Base-by-base conservation (phyloP, 1,140 invertebrate genomes). In the Alviniconcha marisindica region DNA sequence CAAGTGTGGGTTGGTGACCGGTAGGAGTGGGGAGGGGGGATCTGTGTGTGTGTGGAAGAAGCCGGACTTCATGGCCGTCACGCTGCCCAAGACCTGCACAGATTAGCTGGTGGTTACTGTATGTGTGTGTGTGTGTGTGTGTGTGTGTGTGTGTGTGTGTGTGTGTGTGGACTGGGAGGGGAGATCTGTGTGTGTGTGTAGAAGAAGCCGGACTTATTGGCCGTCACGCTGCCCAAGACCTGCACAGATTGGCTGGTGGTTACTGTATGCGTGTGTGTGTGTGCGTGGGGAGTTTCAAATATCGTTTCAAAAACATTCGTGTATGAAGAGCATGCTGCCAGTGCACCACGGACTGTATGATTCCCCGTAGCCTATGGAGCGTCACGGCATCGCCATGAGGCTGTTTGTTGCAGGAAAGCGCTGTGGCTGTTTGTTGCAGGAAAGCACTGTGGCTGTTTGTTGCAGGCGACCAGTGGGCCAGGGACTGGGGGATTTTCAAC, bases 1-100 rank as follows among this genome's bases (percentile, higher is more conserved):
- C n/a, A n/a, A n/a, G n/a, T n/a, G n/a, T n/a, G n/a, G n/a, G n/a
- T n/a, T n/a, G n/a, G n/a, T n/a, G n/a, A n/a, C n/a, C n/a, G n/a
- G n/a, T 42, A 60, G 48, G 38, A 81, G 42, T 5, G 71, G 38
- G 40, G 71, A 79, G 33, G 77, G 84, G 36, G 31, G 18, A 42
- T 63, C 15, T 31, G 14, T 60, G 42, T 63, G 38, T 83, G 40
- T 36, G 56, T 28, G 5, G 24, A 24, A 28, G 56, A 60, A 60
- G 24, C 7, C 5, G 21, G 56, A 21, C 56, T 60, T 60, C 56
- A 4, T 60, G 15, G 3, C 56, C 24, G 56, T 60, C 56, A 60
- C 56, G 4, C 56, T 60, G n/a, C 56, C 10, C 4, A 60, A 21
- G 10, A 51, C 48, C 24, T 5, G 4, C 10, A 14, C 15, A 60